A percentile compares a stretch with the other conserved stretches of the same genome.
phyloP scores from a whole-genome alignment of 2,113 vertebrate genomes.

The Lagenorhynchus albirostris region DNA sequence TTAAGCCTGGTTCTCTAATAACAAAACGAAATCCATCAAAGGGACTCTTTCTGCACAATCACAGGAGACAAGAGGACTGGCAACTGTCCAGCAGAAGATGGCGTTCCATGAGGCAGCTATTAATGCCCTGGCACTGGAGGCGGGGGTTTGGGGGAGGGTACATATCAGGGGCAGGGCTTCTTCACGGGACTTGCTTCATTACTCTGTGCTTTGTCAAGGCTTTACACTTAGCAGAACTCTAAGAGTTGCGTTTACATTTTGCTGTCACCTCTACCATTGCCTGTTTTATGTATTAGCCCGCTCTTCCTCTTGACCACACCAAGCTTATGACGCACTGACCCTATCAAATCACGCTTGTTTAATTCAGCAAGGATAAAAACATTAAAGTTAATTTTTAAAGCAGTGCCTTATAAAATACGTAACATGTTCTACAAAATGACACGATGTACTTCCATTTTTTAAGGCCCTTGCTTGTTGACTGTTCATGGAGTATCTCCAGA shows the following conservation, averaged over 20 bases:
- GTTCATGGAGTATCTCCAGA: neutral
- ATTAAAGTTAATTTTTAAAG: slow-evolving; percentile 45
- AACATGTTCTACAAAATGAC: slow-evolving; percentile 16
- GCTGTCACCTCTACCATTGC: neutral
- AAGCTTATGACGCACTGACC: neutral
- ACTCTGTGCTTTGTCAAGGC: neutral
- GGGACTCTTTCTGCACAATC: neutral
- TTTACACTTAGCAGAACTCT: neutral
- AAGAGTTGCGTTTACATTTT: slow-evolving; percentile 8
- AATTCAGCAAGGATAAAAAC: slow-evolving; percentile 43
- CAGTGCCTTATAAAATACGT: slow-evolving; percentile 50
- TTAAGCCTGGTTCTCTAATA: neutral
- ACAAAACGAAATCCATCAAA: neutral
- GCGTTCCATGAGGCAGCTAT: neutral
- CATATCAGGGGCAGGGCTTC: neutral
- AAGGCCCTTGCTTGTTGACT: neutral
- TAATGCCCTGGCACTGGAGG: neutral
- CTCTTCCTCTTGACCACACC: slow-evolving; percentile 2
- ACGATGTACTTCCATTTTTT: slow-evolving; percentile 6
- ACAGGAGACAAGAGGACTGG: neutral
- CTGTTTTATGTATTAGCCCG: neutral
- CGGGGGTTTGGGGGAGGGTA: accelerated
- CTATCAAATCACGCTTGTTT: slow-evolving; percentile 14
- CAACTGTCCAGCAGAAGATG: neutral
- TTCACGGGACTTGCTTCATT: neutral